phyloP scores from a whole-genome alignment of 2,888 invertebrate species.

The Encarsia formosa region DNA sequence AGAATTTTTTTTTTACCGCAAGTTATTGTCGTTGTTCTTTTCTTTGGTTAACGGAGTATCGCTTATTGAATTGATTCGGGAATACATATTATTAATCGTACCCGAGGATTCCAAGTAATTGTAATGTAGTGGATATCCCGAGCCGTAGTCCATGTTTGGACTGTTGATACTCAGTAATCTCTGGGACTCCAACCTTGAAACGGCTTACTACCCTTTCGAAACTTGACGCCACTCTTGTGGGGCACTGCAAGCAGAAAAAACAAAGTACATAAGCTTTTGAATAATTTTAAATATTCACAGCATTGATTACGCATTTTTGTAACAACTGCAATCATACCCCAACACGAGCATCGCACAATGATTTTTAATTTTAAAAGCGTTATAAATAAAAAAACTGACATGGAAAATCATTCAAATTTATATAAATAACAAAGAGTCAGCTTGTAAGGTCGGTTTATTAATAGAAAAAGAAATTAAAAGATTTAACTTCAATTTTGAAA shows the following conservation, averaged over 20 bases:
- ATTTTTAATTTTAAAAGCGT: too few species aligned
- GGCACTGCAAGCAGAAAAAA: slow-evolving; percentile 22
- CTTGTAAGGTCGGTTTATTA: too few species aligned
- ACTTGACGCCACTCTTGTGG: slow-evolving; percentile 27
- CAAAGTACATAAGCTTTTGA: background rate
- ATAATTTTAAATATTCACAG: background rate
- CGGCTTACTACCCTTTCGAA: slow-evolving; percentile 21
- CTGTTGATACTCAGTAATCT: slow-evolving; percentile 27
- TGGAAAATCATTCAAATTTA: too few species aligned
- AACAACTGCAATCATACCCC: too few species aligned
- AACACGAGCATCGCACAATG: too few species aligned
- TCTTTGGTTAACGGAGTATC: too few species aligned
- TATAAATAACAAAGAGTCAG: too few species aligned
- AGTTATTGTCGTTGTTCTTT: too few species aligned
- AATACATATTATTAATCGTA: slow-evolving; percentile 26
- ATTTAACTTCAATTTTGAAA: too few species aligned
- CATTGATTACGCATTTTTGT: background rate
- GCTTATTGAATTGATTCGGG: background rate
- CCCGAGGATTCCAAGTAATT: slow-evolving; percentile 22
- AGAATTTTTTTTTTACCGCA: too few species aligned
- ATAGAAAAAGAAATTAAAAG: too few species aligned
- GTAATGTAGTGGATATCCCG: slow-evolving; percentile 20
- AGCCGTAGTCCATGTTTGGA: slow-evolving; percentile 30
- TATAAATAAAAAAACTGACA: too few species aligned
- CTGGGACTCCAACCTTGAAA: slow-evolving; percentile 7